Base-by-base conservation (phyloP, 2,888 invertebrate genomes). In the Exocentrus adspersus region DNA sequence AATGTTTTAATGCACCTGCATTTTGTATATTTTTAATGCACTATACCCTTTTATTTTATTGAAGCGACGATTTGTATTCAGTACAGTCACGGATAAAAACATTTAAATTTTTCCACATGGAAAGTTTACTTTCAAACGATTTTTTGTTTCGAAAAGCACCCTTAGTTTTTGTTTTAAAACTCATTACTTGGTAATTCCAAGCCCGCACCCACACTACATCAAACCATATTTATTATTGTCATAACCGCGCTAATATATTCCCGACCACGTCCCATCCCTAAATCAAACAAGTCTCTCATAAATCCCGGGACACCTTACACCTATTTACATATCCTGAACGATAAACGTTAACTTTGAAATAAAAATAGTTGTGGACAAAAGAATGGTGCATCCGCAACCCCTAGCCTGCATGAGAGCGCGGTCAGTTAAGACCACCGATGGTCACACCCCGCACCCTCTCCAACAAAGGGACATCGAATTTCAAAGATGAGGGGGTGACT, bases 401-500 rank as follows among this genome's bases (percentile, higher is more conserved):
- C 46, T 57, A 62, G 50, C 56, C 60, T 28, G n/a, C n/a, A n/a
- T n/a, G n/a, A n/a, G 37, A 46, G 66, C 58, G 68, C 59, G 73
- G 73, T 70, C 71, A 73, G 73, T 71, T 71, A 62, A 64, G 69
- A 61, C 69, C 70, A 68, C 69, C 69, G 73, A 73, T 71, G 74
- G 73, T 70, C 72, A 68, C 32, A 45, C 69, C 72, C 65, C 68
- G 68, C 71, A 66, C 72, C 68, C 73, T 73, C 72, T 62, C 62
- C 56, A 70, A 74, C 72, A 73, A 73, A 70, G n/a, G 59, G 66
- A 50, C 53, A 54, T 30, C 53, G 63, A 67, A 65, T 63, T 61
- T 61, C 46, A 46, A 57, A 20, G 46, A 46, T 30, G 20, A 41
- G 61, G 58, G 65, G 63, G 17, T 62, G 61, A 57, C 60, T 62